Evolutionary conservation across 2,888 invertebrate species (phyloP).

Genomic region (Achlya flavicornis): DNA sequence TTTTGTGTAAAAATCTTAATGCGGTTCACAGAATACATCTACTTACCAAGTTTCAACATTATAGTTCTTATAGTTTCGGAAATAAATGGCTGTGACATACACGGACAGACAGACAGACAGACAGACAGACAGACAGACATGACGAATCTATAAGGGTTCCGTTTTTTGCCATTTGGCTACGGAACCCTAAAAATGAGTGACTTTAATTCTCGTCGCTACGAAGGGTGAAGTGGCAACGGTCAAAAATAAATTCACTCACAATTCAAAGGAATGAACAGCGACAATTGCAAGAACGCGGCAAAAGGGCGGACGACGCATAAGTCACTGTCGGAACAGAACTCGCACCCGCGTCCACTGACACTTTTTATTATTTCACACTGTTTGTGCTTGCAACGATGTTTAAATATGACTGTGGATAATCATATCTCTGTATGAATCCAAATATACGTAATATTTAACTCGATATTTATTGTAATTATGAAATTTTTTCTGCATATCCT

Average conservation of each 20-base stretch:
- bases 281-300: slow-evolving; percentile 65
- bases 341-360: slow-evolving; percentile 58
- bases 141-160: too few relatives aligned
- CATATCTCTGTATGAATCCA: not conserved
- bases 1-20: too few relatives aligned
- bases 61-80: too few relatives aligned
- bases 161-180: slow-evolving; percentile 21
- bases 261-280: slow-evolving; percentile 66
- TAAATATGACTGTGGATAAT: slow-evolving; percentile 38
- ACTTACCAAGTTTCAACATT: too few relatives aligned
- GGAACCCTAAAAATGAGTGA: slow-evolving; percentile 17
- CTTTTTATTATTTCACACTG: slow-evolving; percentile 64
- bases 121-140: too few relatives aligned
- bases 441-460: not conserved
- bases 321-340: slow-evolving; percentile 76
- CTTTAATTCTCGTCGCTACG: slow-evolving; percentile 23
- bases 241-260: slow-evolving; percentile 54
- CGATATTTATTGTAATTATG: not conserved
- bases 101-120: too few relatives aligned
- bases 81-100: too few relatives aligned
- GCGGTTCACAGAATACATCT: too few relatives aligned
- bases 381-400: slow-evolving; percentile 61
- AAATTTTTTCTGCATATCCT: not conserved
- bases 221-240: slow-evolving; percentile 26
- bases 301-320: slow-evolving; percentile 72